Percentiles rank a stretch among this genome's conserved stretches.
These are phyloP conservation scores for Drosophila pseudotalamancana DNA, from an alignment of 2,888 invertebrate species.

Conservation along the genomic window DNA sequence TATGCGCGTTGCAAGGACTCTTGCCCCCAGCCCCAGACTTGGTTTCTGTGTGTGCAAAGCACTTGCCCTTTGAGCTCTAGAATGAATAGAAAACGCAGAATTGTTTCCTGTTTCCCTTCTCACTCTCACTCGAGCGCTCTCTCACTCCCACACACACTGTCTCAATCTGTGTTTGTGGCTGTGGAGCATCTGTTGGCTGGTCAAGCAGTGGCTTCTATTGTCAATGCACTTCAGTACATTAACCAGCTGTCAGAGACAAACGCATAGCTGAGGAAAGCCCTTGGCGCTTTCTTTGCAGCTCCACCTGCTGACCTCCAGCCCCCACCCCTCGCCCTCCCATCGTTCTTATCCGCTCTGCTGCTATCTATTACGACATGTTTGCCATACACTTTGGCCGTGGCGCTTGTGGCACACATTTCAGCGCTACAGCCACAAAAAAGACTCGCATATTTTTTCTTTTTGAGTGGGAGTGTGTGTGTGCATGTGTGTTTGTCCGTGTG, in stretches of 20 bases:
- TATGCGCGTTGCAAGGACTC: conserved; percentile 9
- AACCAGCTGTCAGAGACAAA: conserved; percentile 65
- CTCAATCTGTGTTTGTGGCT: neutral
- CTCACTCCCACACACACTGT: neutral
- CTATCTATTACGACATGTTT: conserved; percentile 72
- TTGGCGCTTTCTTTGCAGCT: conserved; percentile 18
- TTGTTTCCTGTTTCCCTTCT: conserved; percentile 10
- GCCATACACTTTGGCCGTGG: conserved; percentile 66
- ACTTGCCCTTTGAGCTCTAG: conserved; percentile 57
- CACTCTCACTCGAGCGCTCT: neutral
- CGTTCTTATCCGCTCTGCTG: conserved; percentile 11
- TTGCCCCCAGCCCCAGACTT: too few species aligned
- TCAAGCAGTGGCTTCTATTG: conserved; percentile 69
- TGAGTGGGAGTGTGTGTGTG: too few species aligned
- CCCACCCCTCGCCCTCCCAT: neutral
- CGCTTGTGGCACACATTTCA: conserved; percentile 54
- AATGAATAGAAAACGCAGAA: conserved; percentile 43
- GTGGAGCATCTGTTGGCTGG: conserved; percentile 37
- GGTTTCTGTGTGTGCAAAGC: conserved; percentile 51
- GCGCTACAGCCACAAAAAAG: conserved; percentile 15
- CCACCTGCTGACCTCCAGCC: neutral
- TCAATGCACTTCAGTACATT: conserved; percentile 76
- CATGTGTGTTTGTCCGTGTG: conserved; percentile 61
- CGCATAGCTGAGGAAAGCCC: conserved; percentile 44
- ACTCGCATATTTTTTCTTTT: conserved; percentile 18